Percentiles rank a stretch among this genome's conserved stretches.
These are phyloP conservation scores for Schlechtendalia chinensis DNA, from an alignment of 1,140 invertebrate genomes.

Conservation along the genomic window DNA sequence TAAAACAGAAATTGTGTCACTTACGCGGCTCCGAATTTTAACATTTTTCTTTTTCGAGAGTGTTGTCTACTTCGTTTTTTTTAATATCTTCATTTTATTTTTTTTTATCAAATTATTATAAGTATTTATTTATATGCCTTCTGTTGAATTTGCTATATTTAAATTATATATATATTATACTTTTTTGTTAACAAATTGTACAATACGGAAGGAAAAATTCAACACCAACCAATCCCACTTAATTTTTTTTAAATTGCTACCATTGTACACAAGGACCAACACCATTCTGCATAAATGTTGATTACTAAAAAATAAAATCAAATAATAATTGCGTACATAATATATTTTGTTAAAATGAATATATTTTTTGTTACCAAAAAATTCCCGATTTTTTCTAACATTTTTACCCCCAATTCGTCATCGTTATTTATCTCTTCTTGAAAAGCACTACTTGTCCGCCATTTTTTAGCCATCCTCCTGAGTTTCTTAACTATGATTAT, in stretches of 20 bases:
- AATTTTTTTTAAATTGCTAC: slow-evolving; percentile 81
- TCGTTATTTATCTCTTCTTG: slow-evolving; percentile 79
- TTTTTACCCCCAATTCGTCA: slow-evolving; percentile 83
- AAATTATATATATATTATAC: no score
- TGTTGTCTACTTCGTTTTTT: no score
- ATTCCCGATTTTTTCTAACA: slow-evolving; percentile 73
- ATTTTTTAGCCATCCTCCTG: slow-evolving; percentile 65
- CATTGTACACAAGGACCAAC: slow-evolving; percentile 84
- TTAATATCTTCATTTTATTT: no score
- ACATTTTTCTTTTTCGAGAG: no score
- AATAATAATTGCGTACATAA: background rate
- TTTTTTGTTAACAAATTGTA: no score
- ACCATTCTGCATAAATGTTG: slow-evolving; percentile 91
- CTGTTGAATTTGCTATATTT: no score
- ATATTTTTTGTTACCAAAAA: slow-evolving; percentile 65
- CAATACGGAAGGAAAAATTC: slow-evolving; percentile 75
- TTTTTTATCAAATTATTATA: no score
- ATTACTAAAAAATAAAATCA: slow-evolving; percentile 64
- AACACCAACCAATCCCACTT: slow-evolving; percentile 86
- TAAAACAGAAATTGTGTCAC: no score
- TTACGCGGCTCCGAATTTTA: no score
- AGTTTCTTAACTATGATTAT: slow-evolving; percentile 18
- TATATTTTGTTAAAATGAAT: slow-evolving; percentile 55
- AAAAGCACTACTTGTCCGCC: slow-evolving; percentile 69
- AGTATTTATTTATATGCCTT: no score